phyloP scores from a whole-genome alignment of 2,888 invertebrate genomes.

The Serripes groenlandicus region DNA sequence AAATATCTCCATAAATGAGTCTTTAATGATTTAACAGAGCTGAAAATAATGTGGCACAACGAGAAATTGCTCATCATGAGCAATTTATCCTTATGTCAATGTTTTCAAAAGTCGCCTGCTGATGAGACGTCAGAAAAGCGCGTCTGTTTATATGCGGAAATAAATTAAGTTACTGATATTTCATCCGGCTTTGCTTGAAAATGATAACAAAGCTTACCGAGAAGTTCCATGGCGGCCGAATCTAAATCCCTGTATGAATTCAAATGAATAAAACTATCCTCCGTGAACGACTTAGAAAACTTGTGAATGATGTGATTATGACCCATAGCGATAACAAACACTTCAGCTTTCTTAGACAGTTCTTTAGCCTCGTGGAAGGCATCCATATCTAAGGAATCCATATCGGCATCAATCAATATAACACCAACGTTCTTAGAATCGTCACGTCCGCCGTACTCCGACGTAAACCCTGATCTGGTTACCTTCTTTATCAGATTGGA shows the following conservation, averaged over 20 bases:
- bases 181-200: background rate
- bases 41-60: background rate
- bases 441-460: constrained; percentile 59
- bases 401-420: constrained; percentile 63
- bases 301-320: constrained; percentile 37
- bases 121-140: too few species aligned
- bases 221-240: constrained; percentile 18
- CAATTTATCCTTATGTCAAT: background rate
- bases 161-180: too few species aligned
- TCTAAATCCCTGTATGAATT: constrained; percentile 44
- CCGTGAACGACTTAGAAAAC: constrained; percentile 34
- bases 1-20: too few species aligned
- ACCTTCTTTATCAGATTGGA: constrained; percentile 61
- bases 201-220: constrained; percentile 49
- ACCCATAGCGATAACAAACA: constrained; percentile 58
- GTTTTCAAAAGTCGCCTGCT: background rate
- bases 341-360: constrained; percentile 32
- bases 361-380: constrained; percentile 43
- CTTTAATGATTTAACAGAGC: too few species aligned
- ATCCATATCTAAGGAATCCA: constrained; percentile 46
- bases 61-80: background rate
- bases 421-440: constrained; percentile 58
- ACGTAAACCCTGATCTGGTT: constrained; percentile 49
- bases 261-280: constrained; percentile 42
- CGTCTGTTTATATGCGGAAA: too few species aligned